Evolutionary conservation across 2,113 vertebrate genomes (phyloP).

Genomic region (Casuarius casuarius): DNA sequence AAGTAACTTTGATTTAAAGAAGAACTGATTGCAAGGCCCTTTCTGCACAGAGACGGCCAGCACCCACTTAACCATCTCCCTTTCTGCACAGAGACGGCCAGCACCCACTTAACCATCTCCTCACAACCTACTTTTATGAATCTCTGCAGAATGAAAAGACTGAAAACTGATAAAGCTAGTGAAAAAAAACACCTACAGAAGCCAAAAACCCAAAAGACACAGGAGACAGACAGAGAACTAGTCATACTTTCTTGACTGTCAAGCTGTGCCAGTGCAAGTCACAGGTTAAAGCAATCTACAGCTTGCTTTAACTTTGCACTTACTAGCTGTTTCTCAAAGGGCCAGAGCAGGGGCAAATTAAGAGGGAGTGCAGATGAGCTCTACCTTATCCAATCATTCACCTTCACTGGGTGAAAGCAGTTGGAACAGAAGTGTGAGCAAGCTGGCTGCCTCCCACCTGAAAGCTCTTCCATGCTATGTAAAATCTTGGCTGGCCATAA

Average conservation of each 20-base stretch:
- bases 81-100: neutral
- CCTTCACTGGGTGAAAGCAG: neutral
- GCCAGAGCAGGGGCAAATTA: neutral
- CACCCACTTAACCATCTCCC: fast-evolving
- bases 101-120: fast-evolving
- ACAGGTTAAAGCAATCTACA: neutral
- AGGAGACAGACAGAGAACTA: neutral
- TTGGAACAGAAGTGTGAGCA: too few species aligned
- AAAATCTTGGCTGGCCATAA: too few species aligned
- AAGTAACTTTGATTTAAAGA: neutral
- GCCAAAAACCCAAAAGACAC: neutral
- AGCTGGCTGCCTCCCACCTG: too few species aligned
- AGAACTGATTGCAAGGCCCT: neutral
- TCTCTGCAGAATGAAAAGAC: neutral
- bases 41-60: neutral
- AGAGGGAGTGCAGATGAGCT: neutral
- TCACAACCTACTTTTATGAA: neutral
- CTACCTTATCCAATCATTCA: neutral
- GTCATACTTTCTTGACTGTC: neutral
- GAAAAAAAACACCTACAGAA: neutral
- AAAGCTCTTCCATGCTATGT: too few species aligned
- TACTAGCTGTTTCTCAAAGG: neutral
- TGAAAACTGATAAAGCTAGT: neutral
- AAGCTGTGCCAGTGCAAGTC: neutral
- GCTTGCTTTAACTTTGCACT: neutral